A percentile compares a stretch with the other conserved stretches of the same genome.
These are phyloP conservation scores for Agrochola lota DNA, from an alignment of 2,888 invertebrate species.

Conservation along the genomic window DNA sequence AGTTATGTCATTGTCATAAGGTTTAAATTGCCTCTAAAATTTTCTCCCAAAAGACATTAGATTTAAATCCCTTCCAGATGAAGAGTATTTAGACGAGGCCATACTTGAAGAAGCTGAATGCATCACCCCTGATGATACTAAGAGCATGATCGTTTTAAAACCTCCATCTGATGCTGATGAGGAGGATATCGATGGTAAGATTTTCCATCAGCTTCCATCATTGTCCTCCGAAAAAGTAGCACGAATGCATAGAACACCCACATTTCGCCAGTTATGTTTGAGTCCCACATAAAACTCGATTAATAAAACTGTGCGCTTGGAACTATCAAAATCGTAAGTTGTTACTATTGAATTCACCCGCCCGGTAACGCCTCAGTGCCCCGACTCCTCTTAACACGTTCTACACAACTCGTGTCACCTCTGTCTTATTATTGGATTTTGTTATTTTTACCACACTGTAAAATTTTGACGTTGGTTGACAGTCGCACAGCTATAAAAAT, in stretches of 20 bases:
- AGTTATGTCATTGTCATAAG: background rate
- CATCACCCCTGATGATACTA: conserved; percentile 44
- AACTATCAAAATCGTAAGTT: too few relatives aligned
- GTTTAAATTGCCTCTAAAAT: background rate
- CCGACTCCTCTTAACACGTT: too few relatives aligned
- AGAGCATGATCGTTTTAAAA: conserved; percentile 28
- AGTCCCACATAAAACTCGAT: background rate
- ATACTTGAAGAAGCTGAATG: conserved; percentile 81
- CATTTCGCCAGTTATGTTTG: background rate
- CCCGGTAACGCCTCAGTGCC: too few relatives aligned
- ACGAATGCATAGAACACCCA: too few relatives aligned
- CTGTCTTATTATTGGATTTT: too few relatives aligned
- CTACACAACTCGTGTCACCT: too few relatives aligned
- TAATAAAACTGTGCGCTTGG: too few relatives aligned
- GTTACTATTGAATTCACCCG: too few relatives aligned
- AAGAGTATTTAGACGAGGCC: conserved; percentile 84
- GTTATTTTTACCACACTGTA: too few relatives aligned
- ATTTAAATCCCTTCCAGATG: conserved; percentile 70
- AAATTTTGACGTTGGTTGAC: too few relatives aligned
- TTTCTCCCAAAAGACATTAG: background rate
- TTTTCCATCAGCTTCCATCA: background rate
- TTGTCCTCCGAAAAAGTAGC: background rate
- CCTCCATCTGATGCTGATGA: conserved; percentile 64
- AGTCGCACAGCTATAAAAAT: too few relatives aligned
- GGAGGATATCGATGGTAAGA: conserved; percentile 71